Evolutionary conservation across 2,797 vertebrate genomes (phyloP).

Genomic region (Rhincodon typus): DNA sequence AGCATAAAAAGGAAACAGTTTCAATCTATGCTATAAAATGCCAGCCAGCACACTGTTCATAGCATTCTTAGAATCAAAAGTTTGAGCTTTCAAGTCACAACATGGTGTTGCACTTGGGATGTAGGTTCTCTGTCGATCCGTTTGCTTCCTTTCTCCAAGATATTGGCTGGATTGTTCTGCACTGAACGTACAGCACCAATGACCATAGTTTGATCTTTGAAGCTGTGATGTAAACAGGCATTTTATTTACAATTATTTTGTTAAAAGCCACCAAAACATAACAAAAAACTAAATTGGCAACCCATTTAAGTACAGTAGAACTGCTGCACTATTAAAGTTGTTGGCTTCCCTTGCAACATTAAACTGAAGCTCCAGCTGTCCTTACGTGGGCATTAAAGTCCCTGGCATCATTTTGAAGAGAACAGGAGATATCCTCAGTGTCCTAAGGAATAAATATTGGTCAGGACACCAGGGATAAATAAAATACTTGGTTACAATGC

Average conservation of each 20-base stretch:
- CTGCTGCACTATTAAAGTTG: too few relatives aligned
- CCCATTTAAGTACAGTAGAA: too few relatives aligned
- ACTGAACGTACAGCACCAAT: not conserved
- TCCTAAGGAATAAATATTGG: not conserved
- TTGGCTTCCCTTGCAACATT: too few relatives aligned
- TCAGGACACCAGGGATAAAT: not conserved
- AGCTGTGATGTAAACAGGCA: constrained; percentile 47
- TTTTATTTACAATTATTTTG: constrained; percentile 40
- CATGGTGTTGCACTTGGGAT: constrained; percentile 40
- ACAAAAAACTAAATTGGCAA: not conserved
- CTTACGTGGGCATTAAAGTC: too few relatives aligned
- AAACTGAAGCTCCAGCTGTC: too few relatives aligned
- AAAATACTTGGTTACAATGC: not conserved
- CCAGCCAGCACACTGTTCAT: too few relatives aligned
- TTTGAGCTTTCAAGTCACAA: too few relatives aligned
- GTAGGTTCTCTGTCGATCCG: constrained; percentile 34
- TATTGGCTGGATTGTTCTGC: constrained; percentile 26
- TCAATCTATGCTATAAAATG: not conserved
- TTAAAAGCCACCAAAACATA: not conserved
- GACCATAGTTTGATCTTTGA: not conserved
- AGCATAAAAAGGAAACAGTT: not conserved
- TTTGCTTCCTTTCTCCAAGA: constrained; percentile 37
- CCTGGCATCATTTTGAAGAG: too few relatives aligned
- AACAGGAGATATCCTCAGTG: not conserved
- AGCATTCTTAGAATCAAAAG: too few relatives aligned